Base-by-base conservation (phyloP, 2,113 vertebrate genomes). In the western clawed frog (Xenopus tropicalis) region DNA sequence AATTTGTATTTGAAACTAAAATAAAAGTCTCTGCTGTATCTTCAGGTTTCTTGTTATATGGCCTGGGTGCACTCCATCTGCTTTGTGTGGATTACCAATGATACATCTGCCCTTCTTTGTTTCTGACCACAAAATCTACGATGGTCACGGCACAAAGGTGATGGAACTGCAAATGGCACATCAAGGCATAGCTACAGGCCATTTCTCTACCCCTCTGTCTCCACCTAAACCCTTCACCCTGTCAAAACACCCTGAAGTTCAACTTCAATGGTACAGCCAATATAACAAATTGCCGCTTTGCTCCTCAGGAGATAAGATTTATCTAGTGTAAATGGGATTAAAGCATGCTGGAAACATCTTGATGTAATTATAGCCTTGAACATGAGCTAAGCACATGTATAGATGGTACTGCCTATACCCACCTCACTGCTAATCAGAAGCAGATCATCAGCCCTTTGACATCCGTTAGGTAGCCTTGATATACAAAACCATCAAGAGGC, bases 171-270 rank as follows among this genome's bases (percentile, higher is more conserved):
- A 4, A 37, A 37, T 48, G 46, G 46, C 46, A 13, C 46, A 14
- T 48, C 16, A 48, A 48, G 16, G 46, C 46, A 14, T 17, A 48
- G 46, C 12, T 48, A 67, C 61, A 21, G 65, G 64, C 67, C 23
- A 74, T 19, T 20, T 22, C 65, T 21, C 24, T 61, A 61, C 17
- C 3, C 42, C 10, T 74, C 57, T 42, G 68, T 5, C 20, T 25
- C 59, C 20, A 69, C 65, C 65, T 54, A 11, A 74, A 74, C 65
- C 56, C 65, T 74, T 74, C 72, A 74, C 56, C 72, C 56, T 11
- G 11, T 23, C 58, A 58, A 65, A 65, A 46, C 19, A n/a, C 19
- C 62, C 71, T 23, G 61, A 61, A 61, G 64, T 68, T 62, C 56
- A 68, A 51, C 64, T 74, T 66, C 64, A 74, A 51, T 59, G 21